Evolutionary conservation across 2,113 vertebrate species (phyloP), one percentile per base, ranked within the genome.

Genomic region (Pavo muticus): DNA sequence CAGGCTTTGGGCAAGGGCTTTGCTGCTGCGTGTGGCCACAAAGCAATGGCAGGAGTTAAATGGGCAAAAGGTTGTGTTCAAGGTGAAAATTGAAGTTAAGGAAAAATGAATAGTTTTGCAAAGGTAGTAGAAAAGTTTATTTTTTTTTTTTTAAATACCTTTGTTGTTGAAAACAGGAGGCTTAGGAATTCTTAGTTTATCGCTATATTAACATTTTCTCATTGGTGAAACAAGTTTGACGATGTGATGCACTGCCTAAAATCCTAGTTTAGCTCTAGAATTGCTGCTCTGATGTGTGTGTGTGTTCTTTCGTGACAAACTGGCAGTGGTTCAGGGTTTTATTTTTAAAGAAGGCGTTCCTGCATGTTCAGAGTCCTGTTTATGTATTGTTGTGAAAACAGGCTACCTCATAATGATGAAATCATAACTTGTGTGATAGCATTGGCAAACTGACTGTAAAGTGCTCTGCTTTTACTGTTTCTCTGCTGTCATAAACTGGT

Each of bases 311-410:
- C 92, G 24, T 48, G 59, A 65, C 70, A 79, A 44, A 32, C 37
- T 93, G 50, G 61, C 70, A 71, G 16, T 37, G n/a, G 84, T 72
- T 63, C 60, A 47, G 48, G 81, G 40, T 80, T 85, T 91, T 96
- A 54, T 95, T 78, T 93, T 90, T 90, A 74, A 91, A 83, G 50
- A 92, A 92, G 82, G 52, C 93, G 83, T 89, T 96, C 73, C 91
- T 83, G 81, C 61, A 16, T 84, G 60, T 59, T 79, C 60, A 78
- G 54, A 76, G 82, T 96, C 90, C 61, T 94, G 27, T 75, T 92
- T 39, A 3, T 81, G 15, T 81, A 61, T 81, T 74, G 35, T 90
- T 95, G 80, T 85, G 72, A 85, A 72, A 83, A 87, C 80, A 84
- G 80, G 47, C 86, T 93, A 44, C 88, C 57, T 93, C 80, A 91